These are phyloP conservation scores for Aphidius gifuensis DNA, from an alignment of 1,140 invertebrate genomes.

Conservation along the genomic window DNA sequence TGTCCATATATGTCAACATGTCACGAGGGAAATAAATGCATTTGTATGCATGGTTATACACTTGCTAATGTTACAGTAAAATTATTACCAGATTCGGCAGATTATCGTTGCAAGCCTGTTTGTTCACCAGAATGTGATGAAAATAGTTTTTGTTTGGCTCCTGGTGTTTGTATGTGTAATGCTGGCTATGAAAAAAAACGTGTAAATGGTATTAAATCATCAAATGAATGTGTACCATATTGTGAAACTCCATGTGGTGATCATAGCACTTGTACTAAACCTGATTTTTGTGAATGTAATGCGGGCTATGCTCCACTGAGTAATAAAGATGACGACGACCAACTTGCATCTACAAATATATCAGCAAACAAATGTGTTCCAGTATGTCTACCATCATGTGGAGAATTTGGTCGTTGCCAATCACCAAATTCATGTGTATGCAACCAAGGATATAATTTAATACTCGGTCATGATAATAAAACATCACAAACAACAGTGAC, in stretches of 20 bases:
- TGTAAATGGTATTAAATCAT: neutral
- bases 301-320: conserved; percentile 12
- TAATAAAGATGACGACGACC: neutral
- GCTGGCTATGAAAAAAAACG: conserved; percentile 30
- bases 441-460: conserved; percentile 45
- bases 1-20: conserved; percentile 9
- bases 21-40: conserved; percentile 46
- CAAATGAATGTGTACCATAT: conserved; percentile 44
- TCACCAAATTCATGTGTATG: conserved; percentile 46
- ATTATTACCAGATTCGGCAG: conserved; percentile 14
- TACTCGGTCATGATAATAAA: conserved; percentile 2
- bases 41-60: conserved; percentile 48
- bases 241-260: conserved; percentile 57
- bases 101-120: conserved; percentile 33
- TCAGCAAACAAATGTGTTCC: conserved; percentile 3
- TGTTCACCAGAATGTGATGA: conserved; percentile 42
- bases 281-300: conserved; percentile 48
- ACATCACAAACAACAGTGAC: neutral
- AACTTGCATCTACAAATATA: no score
- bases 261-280: conserved; percentile 51
- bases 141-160: conserved; percentile 33
- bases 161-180: conserved; percentile 37
- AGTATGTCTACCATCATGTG: conserved; percentile 13
- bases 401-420: conserved; percentile 55
- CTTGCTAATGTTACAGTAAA: conserved; percentile 16